phyloP scores from a whole-genome alignment of 2,888 invertebrate species.

The Platycheirus albimanus region DNA sequence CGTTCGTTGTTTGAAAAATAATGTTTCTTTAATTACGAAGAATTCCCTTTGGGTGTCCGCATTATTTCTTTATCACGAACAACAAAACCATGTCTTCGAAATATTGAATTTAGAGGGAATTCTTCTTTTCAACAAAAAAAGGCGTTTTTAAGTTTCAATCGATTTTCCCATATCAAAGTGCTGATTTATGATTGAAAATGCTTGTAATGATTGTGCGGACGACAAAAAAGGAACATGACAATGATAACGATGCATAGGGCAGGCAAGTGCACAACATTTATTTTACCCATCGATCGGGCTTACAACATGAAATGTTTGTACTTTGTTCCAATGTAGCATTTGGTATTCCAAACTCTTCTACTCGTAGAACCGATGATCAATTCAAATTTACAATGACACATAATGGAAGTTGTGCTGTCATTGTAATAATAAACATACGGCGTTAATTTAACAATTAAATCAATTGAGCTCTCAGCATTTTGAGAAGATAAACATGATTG shows the following conservation, averaged over 20 bases:
- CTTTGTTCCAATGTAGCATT: not conserved
- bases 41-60: conserved; percentile 31
- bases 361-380: conserved; percentile 33
- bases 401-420: conserved; percentile 48
- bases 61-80: conserved; percentile 20
- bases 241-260: conserved; percentile 32
- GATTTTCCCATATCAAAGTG: conserved; percentile 66
- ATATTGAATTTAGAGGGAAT: conserved; percentile 10
- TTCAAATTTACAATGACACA: conserved; percentile 45
- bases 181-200: conserved; percentile 61
- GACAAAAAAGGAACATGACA: conserved; percentile 29
- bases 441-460: conserved; percentile 66
- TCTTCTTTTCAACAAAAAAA: not conserved
- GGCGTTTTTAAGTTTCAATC: conserved; percentile 30
- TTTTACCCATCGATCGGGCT: conserved; percentile 8
- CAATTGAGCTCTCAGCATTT: conserved; percentile 57
- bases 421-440: conserved; percentile 55
- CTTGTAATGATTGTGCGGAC: conserved; percentile 40
- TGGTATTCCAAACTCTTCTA: no score
- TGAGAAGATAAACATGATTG: conserved; percentile 57
- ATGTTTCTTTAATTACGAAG: conserved; percentile 39
- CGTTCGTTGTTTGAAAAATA: conserved; percentile 24
- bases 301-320: not conserved
- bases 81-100: conserved; percentile 7
- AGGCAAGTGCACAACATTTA: conserved; percentile 30